Percentiles rank a stretch among this genome's conserved stretches.
Evolutionary conservation across 2,797 vertebrate genomes (phyloP).

Genomic region (Sebastiscus albofasciatus): DNA sequence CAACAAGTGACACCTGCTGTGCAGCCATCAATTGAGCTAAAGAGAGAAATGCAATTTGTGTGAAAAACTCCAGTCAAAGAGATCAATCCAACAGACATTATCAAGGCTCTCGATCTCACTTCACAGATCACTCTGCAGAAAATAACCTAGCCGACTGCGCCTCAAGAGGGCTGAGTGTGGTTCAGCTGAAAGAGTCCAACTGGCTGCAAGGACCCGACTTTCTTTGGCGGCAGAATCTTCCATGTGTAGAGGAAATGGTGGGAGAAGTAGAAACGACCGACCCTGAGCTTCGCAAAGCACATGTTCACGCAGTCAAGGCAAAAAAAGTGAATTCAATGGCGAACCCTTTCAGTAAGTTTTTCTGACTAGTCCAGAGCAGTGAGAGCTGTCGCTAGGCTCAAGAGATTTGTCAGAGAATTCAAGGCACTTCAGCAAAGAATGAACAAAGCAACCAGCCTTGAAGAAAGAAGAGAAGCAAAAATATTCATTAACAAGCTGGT

Average conservation of each 20-base stretch:
- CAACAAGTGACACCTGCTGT: constrained; percentile 14
- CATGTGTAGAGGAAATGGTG: not conserved
- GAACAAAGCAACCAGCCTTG: not conserved
- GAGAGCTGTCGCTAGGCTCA: not conserved
- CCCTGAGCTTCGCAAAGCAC: not conserved
- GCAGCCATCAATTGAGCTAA: not conserved
- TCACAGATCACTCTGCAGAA: not conserved
- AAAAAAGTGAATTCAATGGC: not conserved
- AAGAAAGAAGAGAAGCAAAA: not conserved
- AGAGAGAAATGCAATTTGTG: constrained; percentile 17
- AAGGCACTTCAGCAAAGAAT: not conserved
- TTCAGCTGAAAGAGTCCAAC: not conserved
- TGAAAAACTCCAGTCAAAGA: constrained; percentile 35
- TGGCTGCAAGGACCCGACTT: not conserved
- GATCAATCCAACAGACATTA: constrained; percentile 16
- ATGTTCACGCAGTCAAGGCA: not conserved
- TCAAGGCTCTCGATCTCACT: constrained; percentile 26
- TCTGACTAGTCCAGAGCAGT: constrained; percentile 2
- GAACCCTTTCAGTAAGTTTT: not conserved
- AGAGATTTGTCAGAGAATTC: not conserved
- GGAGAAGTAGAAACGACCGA: not conserved
- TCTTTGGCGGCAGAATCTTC: not conserved
- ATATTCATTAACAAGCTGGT: not conserved
- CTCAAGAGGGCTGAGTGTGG: not conserved
- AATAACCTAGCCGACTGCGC: not conserved